Evolutionary conservation across 53 echinoderm and acorn worm genomes (phyloP), one percentile per base, ranked within the genome.

Genomic region (Paracentrotus lividus): DNA sequence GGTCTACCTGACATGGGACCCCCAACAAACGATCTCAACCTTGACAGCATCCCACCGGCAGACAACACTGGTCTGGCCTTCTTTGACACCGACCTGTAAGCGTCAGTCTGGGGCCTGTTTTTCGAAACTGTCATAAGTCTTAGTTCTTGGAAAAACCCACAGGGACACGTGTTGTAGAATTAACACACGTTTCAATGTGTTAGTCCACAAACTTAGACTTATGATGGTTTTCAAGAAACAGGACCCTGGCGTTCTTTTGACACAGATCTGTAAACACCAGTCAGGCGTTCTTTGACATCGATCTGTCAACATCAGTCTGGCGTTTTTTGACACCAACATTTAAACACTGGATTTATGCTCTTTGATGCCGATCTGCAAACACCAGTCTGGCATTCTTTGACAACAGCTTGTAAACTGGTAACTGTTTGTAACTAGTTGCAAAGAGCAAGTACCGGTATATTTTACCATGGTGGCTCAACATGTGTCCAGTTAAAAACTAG

Each of bases 241-340:
- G n/a, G n/a, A n/a, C n/a, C n/a, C n/a, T n/a, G n/a, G n/a, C n/a
- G n/a, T n/a, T n/a, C n/a, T n/a, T n/a, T n/a, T n/a, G n/a, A n/a
- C n/a, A n/a, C n/a, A n/a, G n/a, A n/a, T n/a, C n/a, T n/a, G n/a
- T n/a, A n/a, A 95, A 95, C 92, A 95, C 95, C 65, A 96, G 97
- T 69, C 93, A 97, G 77, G 95, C 96, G 33, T 99, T 97, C 96
- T 99, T 97, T 77, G 99, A 99, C 85, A 99, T 97, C 32, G 99
- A 99, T 90, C 90, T 99, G 93, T 97, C 86, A 72, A 66, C 66
- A 60, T 66, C 27, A 7, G 8, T 66, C 66, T 66, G n/a, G n/a
- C n/a, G n/a, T n/a, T n/a, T n/a, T n/a, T n/a, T n/a, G n/a, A n/a
- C n/a, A n/a, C n/a, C n/a, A n/a, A n/a, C n/a, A n/a, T n/a, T n/a